phyloP scores from a whole-genome alignment of 2,888 invertebrate species.

The Petrolisthes manimaculis region DNA sequence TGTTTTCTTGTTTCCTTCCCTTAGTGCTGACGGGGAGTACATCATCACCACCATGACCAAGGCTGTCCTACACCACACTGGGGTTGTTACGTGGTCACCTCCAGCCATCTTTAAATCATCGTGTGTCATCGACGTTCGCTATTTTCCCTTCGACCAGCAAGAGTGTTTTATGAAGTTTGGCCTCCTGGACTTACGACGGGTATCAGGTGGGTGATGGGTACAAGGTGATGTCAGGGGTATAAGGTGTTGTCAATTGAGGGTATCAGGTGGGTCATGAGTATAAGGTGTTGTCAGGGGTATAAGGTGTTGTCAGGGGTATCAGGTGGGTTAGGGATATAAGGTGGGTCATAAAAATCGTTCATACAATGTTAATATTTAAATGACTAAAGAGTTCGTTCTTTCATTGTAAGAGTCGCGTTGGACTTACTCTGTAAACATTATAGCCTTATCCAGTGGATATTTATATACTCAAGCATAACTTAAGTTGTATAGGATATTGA shows the following conservation, averaged over 20 bases:
- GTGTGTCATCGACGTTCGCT: conserved; percentile 90
- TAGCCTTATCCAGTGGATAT: too few species aligned
- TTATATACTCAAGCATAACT: too few species aligned
- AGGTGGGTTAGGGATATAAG: too few species aligned
- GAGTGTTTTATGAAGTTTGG: conserved; percentile 96
- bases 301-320: neutral
- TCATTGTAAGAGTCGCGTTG: too few species aligned
- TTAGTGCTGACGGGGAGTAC: conserved; percentile 87
- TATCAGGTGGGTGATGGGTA: conserved; percentile 81
- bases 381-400: too few species aligned
- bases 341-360: too few species aligned
- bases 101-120: conserved; percentile 98
- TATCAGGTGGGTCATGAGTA: too few species aligned
- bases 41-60: conserved; percentile 93
- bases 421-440: too few species aligned
- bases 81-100: conserved; percentile 94
- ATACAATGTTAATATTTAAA: too few species aligned
- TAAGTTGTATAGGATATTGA: too few species aligned
- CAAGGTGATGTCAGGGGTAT: neutral
- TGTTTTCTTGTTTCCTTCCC: neutral
- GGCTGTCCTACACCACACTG: conserved; percentile 89
- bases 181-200: conserved; percentile 94
- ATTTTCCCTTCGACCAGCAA: conserved; percentile 95
- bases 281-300: too few species aligned
- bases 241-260: neutral